These are phyloP conservation scores for Drosophila mayaguana DNA, from an alignment of 2,888 invertebrate genomes.

Conservation along the genomic window DNA sequence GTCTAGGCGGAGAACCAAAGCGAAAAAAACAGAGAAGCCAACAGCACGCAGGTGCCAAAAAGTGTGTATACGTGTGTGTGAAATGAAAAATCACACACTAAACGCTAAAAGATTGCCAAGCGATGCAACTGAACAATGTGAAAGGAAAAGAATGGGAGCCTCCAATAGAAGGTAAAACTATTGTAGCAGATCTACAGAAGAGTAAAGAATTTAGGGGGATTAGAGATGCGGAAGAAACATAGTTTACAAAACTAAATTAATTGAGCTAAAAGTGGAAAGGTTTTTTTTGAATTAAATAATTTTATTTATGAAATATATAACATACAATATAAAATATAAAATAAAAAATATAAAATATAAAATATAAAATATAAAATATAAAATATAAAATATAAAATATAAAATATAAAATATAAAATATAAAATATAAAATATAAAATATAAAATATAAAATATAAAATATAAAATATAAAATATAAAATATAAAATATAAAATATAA, in stretches of 20 bases:
- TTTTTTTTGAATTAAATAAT: too few species aligned
- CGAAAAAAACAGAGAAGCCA: conserved; percentile 14
- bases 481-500: not conserved
- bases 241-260: too few species aligned
- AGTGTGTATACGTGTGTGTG: conserved; percentile 38
- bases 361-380: not conserved
- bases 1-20: conserved; percentile 33
- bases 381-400: not conserved
- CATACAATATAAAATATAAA: not conserved
- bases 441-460: conserved; percentile 1
- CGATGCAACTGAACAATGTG: conserved; percentile 27
- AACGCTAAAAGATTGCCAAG: conserved; percentile 69
- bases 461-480: conserved; percentile 1
- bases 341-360: not conserved
- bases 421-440: not conserved
- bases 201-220: not conserved
- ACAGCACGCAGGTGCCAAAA: conserved; percentile 69
- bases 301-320: not conserved
- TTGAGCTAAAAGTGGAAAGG: not conserved
- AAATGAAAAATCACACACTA: conserved; percentile 73
- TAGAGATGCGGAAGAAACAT: not conserved
- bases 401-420: not conserved
- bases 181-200: not conserved
- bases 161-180: not conserved
- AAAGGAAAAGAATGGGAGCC: not conserved